Evolutionary conservation across 2,113 vertebrate species (phyloP).

Genomic region (Dromaius novaehollandiae): DNA sequence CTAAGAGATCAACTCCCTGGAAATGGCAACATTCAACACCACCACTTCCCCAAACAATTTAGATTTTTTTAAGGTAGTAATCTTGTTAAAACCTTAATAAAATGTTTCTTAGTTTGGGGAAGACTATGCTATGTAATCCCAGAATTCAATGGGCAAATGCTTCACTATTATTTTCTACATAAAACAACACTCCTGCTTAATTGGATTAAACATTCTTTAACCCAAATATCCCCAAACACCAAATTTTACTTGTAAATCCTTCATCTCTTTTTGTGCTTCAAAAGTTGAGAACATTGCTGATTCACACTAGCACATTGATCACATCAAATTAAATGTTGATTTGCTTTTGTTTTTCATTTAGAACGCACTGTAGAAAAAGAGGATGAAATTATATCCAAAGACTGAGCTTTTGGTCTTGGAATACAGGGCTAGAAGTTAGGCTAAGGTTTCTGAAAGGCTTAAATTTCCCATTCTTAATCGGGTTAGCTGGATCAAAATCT

Average conservation of each 20-base stretch:
- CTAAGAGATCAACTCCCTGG: not conserved
- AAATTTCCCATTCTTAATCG: not conserved
- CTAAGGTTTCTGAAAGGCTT: not conserved
- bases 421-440: not conserved
- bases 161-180: not conserved
- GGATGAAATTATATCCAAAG: not conserved
- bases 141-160: not conserved
- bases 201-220: not conserved
- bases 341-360: not conserved
- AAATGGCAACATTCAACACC: not conserved
- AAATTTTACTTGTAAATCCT: not conserved
- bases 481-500: not conserved
- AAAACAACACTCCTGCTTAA: not conserved
- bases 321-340: not conserved
- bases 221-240: not conserved
- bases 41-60: not conserved
- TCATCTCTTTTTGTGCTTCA: not conserved
- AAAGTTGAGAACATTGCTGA: not conserved
- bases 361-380: not conserved
- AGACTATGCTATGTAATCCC: not conserved
- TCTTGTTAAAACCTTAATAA: not conserved
- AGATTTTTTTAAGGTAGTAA: not conserved
- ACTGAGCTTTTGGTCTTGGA: not conserved
- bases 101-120: constrained; percentile 5
- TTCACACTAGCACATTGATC: accelerated